phyloP scores from a whole-genome alignment of 37 sponge, comb jelly and placozoan genomes.

The Crambe crambe region DNA sequence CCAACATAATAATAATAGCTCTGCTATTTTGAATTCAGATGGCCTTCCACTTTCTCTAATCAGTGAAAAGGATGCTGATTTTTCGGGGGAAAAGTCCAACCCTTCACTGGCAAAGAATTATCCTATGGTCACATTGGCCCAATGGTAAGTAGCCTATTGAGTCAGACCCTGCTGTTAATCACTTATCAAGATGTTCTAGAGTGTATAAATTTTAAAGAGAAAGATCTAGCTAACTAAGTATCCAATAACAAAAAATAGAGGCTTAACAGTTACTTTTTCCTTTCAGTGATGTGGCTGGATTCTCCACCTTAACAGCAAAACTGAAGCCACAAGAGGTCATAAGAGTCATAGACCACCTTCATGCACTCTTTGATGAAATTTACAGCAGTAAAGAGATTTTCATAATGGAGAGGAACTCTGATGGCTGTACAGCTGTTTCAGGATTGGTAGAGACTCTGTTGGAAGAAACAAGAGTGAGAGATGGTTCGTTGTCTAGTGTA shows the following conservation, averaged over 20 bases:
- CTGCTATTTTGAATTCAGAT: no score
- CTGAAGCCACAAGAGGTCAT: constrained; percentile 65
- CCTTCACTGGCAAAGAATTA: constrained; percentile 43
- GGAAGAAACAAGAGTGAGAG: background rate
- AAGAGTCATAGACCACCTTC: constrained; percentile 60
- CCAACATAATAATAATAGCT: background rate
- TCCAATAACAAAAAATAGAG: no score
- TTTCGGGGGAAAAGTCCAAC: background rate
- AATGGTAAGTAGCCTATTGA: constrained; percentile 54
- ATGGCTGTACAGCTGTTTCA: constrained; percentile 62
- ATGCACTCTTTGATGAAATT: constrained; percentile 59
- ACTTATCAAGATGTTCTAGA: no score
- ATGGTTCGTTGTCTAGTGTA: constrained; percentile 16
- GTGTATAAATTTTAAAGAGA: no score
- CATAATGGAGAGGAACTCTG: constrained; percentile 59
- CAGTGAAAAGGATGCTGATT: background rate
- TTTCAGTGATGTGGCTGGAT: constrained; percentile 71
- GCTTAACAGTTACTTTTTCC: no score
- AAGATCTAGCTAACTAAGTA: no score
- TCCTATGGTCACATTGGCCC: constrained; percentile 57
- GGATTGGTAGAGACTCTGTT: constrained; percentile 35
- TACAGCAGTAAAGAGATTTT: constrained; percentile 43
- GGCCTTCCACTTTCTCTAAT: constrained; percentile 60
- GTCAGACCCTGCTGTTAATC: no score
- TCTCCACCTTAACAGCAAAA: constrained; percentile 36